Percentiles rank a stretch among this genome's conserved stretches.
Conservation (phyloP, 2,888 invertebrate species). For the Brenthis daphne region DNA sequence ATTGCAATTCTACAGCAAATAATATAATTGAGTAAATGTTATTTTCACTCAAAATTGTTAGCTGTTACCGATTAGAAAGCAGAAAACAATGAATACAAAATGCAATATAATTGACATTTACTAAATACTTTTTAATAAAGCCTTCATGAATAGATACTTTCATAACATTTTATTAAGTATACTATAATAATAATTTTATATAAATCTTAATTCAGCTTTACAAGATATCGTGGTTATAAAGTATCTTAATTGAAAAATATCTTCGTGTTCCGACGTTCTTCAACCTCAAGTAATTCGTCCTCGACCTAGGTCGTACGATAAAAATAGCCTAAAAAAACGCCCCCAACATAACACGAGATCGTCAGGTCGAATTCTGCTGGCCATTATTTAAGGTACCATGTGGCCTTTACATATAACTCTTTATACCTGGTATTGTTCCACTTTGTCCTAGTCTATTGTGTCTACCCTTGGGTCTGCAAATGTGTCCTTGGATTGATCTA, state of each 20-base stretch:
- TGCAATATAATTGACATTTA: no score
- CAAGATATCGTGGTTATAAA: neutral
- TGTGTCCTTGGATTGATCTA: constrained; percentile 34
- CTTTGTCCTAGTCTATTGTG: constrained; percentile 41
- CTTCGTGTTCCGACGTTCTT: constrained; percentile 8
- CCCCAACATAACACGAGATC: constrained; percentile 41
- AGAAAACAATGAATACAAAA: neutral
- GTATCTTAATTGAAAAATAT: constrained; percentile 25
- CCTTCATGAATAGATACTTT: no score
- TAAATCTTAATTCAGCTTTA: no score
- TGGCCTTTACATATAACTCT: constrained; percentile 43
- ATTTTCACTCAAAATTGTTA: neutral
- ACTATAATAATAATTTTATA: no score
- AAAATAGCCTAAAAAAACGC: constrained; percentile 43
- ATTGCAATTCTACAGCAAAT: constrained; percentile 12
- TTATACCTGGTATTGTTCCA: constrained; percentile 42
- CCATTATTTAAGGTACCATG: constrained; percentile 45
- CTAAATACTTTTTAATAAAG: no score
- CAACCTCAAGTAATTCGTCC: constrained; percentile 28
- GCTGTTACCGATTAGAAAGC: neutral
- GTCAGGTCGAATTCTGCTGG: constrained; percentile 41
- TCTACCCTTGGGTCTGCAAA: constrained; percentile 40
- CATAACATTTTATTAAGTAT: no score
- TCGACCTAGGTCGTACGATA: constrained; percentile 30
- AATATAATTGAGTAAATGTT: constrained; percentile 11